A percentile compares a stretch with the other conserved stretches of the same genome.
phyloP scores from a whole-genome alignment of 2,797 vertebrate species.

The Eulemur rubriventer region DNA sequence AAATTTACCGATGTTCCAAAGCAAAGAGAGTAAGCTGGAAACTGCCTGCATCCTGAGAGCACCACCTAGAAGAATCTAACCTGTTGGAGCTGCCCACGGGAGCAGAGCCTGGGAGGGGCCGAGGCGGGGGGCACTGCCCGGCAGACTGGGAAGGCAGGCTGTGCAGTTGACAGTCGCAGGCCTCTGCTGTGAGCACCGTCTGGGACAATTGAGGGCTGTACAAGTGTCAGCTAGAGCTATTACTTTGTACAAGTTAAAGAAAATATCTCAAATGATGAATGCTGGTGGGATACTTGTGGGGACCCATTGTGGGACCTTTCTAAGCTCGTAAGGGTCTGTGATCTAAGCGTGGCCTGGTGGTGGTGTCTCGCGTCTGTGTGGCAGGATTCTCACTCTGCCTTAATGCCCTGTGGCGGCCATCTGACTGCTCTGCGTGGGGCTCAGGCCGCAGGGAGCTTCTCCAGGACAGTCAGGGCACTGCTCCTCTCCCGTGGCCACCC shows the following conservation, averaged over 20 bases:
- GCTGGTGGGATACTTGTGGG: not conserved
- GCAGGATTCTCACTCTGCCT: not conserved
- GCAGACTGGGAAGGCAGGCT: not conserved
- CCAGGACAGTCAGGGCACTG: not conserved
- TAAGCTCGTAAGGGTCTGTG: not conserved
- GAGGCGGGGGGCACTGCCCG: too few species aligned
- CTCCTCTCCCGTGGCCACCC: fast-evolving
- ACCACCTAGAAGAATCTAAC: fast-evolving
- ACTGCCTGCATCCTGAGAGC: not conserved
- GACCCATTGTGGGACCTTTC: too few species aligned
- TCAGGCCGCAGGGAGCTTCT: not conserved
- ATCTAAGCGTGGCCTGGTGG: not conserved
- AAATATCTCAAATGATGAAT: not conserved
- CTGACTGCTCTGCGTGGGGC: not conserved
- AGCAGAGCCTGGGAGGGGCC: not conserved
- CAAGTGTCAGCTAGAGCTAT: not conserved
- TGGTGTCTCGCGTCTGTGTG: not conserved
- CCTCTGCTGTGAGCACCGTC: fast-evolving
- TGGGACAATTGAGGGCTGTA: not conserved
- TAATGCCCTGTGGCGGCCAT: fast-evolving
- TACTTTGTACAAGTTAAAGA: not conserved
- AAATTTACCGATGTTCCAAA: not conserved
- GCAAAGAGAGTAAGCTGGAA: not conserved
- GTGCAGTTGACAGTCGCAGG: fast-evolving
- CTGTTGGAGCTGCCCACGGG: not conserved